Percentiles rank a stretch among this genome's conserved stretches.
Conservation (phyloP, 2,797 vertebrate genomes). For the Eutrigla gurnardus region DNA sequence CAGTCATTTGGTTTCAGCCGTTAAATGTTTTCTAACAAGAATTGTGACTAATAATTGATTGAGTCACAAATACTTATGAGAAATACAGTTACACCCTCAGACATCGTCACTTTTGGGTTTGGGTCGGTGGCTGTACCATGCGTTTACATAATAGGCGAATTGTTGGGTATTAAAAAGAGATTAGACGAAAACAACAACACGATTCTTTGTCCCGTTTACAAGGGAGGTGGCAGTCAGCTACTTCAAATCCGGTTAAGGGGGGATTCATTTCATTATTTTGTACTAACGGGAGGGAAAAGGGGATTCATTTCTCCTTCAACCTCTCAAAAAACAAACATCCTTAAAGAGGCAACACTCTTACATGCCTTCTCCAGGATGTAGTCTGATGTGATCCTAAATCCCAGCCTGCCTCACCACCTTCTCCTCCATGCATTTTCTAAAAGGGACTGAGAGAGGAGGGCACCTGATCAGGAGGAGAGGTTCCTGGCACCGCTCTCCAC, state of each 20-base stretch:
- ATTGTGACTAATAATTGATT: conserved; percentile 9
- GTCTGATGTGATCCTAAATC: conserved; percentile 2
- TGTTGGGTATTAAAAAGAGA: conserved; percentile 59
- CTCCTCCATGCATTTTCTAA: conserved; percentile 11
- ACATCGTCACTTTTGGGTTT: conserved; percentile 14
- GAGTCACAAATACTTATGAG: background rate
- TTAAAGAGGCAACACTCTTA: background rate
- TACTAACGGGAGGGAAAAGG: conserved; percentile 16
- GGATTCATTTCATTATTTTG: conserved; percentile 27
- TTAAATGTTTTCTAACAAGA: conserved; percentile 1
- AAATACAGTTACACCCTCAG: background rate
- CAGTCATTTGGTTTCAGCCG: background rate
- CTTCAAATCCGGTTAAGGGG: conserved; percentile 47
- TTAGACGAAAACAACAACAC: conserved; percentile 48
- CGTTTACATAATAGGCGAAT: conserved; percentile 48
- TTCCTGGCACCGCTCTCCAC: conserved; percentile 45
- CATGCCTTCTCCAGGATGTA: background rate
- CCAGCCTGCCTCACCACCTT: conserved; percentile 12
- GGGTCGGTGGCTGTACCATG: conserved; percentile 25
- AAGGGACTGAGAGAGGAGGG: conserved; percentile 21
- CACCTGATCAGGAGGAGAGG: conserved; percentile 26
- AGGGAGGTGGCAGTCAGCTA: conserved; percentile 31
- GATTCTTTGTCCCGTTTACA: conserved; percentile 40
- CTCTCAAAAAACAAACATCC: conserved; percentile 17
- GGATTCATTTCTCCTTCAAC: conserved; percentile 8